These are phyloP conservation scores for Dolichotis patagonum DNA, from an alignment of 2,113 vertebrate species.

Conservation along the genomic window DNA sequence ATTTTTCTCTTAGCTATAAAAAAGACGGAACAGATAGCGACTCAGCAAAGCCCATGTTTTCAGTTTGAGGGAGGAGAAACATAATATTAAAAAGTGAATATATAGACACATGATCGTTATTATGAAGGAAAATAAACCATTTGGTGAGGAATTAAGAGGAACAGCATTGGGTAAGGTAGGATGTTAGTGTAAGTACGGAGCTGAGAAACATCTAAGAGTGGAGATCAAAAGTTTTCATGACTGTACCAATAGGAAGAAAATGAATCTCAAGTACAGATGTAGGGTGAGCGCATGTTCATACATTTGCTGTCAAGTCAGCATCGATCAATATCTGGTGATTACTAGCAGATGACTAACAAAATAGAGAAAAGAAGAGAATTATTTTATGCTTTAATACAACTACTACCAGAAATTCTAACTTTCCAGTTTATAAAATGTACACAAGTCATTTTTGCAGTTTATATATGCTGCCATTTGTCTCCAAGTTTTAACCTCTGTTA, in stretches of 20 bases:
- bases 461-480: background rate
- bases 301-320: background rate
- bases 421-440: background rate
- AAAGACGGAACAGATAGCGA: background rate
- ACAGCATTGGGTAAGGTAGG: accelerated
- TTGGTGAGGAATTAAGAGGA: no score
- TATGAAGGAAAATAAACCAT: background rate
- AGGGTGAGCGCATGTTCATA: background rate
- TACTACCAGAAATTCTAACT: background rate
- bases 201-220: background rate
- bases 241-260: background rate
- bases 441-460: background rate
- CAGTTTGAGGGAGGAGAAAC: background rate
- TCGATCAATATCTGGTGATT: background rate
- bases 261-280: background rate
- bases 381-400: background rate
- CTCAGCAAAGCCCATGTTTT: background rate
- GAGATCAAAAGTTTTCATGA: background rate
- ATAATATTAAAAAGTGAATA: background rate
- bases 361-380: background rate
- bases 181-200: background rate
- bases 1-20: background rate
- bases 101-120: background rate
- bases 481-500: background rate
- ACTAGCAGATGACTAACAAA: background rate